Conservation (phyloP, 2,113 vertebrate genomes). For the Callorhinus ursinus region DNA sequence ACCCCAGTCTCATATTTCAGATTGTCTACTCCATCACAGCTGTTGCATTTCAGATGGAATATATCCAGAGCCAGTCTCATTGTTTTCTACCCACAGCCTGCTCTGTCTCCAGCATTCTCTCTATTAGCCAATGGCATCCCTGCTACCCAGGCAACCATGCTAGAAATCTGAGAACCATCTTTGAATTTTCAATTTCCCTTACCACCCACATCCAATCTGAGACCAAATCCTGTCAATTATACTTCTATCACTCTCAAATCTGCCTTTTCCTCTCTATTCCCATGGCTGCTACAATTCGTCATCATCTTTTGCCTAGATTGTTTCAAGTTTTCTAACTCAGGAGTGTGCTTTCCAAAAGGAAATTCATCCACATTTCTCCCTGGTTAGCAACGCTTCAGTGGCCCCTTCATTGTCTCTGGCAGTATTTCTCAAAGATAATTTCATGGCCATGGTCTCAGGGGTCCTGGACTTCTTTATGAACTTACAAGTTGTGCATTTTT, state of each 20-base stretch:
- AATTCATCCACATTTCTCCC: not conserved
- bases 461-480: not conserved
- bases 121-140: not conserved
- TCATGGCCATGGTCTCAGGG: not conserved
- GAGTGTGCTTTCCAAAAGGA: not conserved
- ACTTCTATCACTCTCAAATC: not conserved
- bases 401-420: not conserved
- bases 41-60: not conserved
- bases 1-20: conserved; percentile 12
- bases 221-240: not conserved
- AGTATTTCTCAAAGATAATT: not conserved
- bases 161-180: conserved; percentile 56
- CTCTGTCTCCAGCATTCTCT: not conserved
- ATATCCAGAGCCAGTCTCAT: not conserved
- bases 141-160: not conserved
- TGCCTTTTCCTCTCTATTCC: conserved; percentile 42
- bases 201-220: conserved; percentile 52
- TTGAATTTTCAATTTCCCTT: conserved; percentile 64
- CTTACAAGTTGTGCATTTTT: not conserved
- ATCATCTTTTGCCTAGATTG: conserved; percentile 2
- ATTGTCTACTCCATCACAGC: not conserved
- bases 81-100: conserved; percentile 36
- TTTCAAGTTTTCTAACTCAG: conserved; percentile 1
- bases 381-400: not conserved
- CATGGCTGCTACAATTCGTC: not conserved